These are phyloP conservation scores for Siniperca knerii DNA, from an alignment of 2,113 vertebrate genomes.

Conservation along the genomic window DNA sequence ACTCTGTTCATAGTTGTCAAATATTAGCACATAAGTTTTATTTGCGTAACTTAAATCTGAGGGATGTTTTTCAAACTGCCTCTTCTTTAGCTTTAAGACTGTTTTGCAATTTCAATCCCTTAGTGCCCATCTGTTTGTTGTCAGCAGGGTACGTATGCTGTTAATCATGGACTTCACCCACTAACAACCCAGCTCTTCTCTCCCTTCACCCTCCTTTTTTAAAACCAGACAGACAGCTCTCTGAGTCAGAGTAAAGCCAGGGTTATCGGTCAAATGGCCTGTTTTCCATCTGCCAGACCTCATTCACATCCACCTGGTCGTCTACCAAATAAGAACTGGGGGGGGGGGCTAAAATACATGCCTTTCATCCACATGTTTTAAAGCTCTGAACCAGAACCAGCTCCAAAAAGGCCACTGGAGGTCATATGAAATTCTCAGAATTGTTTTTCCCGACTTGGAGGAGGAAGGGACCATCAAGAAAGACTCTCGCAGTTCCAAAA, in stretches of 20 bases:
- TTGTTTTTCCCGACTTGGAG: conserved; percentile 53
- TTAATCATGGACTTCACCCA: conserved; percentile 50
- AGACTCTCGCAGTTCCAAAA: neutral
- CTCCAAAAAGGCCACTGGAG: conserved; percentile 32
- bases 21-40: neutral
- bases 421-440: conserved; percentile 57
- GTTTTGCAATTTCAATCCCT: neutral
- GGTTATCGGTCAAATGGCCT: conserved; percentile 47
- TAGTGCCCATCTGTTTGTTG: conserved; percentile 32
- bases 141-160: neutral
- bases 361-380: conserved; percentile 63
- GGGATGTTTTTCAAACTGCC: neutral
- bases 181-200: conserved; percentile 15
- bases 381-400: conserved; percentile 28
- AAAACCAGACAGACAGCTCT: conserved; percentile 24
- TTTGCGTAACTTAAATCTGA: neutral
- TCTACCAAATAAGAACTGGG: neutral
- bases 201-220: neutral
- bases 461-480: conserved; percentile 9
- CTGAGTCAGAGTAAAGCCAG: conserved; percentile 38
- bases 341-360: neutral
- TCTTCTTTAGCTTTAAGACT: neutral
- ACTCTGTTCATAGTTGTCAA: neutral
- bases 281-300: conserved; percentile 58
- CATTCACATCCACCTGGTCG: conserved; percentile 40